phyloP scores from a whole-genome alignment of 2,797 vertebrate species.

The Urosaurus nigricauda region DNA sequence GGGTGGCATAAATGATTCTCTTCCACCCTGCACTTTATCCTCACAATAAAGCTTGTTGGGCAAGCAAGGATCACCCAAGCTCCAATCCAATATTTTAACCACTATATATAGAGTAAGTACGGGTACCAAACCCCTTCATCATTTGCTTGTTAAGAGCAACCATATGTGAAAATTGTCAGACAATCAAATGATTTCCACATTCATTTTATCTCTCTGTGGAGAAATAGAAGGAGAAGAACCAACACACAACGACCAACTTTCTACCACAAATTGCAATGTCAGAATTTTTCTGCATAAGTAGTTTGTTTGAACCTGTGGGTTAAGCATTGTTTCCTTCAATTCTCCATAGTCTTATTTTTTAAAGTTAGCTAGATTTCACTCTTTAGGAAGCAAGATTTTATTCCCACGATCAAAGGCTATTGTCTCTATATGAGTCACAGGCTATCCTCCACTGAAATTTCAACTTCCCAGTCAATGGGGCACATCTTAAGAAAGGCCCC shows the following conservation, averaged over 20 bases:
- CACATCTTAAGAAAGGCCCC: conserved; percentile 46
- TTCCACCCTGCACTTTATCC: not conserved
- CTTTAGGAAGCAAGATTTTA: conserved; percentile 31
- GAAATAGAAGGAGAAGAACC: conserved; percentile 20
- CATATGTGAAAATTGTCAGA: not conserved
- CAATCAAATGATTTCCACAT: conserved; percentile 22
- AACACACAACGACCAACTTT: not conserved
- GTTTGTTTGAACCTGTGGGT: conserved; percentile 35
- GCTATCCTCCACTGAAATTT: conserved; percentile 44
- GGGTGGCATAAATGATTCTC: not conserved
- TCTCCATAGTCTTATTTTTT: not conserved
- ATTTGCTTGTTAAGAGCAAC: conserved; percentile 26
- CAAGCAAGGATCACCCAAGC: not conserved
- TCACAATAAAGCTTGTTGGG: not conserved
- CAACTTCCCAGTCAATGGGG: conserved; percentile 31
- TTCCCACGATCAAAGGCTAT: conserved; percentile 33
- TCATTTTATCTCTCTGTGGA: conserved; percentile 42
- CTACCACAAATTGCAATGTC: conserved; percentile 14
- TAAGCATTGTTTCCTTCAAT: conserved; percentile 19
- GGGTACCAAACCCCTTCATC: conserved; percentile 7
- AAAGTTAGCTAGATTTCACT: conserved; percentile 35
- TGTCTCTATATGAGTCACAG: conserved; percentile 41
- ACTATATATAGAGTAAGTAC: not conserved
- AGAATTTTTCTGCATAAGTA: not conserved
- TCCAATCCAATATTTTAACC: not conserved